These are phyloP conservation scores for Penaeus japonicus DNA, from an alignment of 1,140 invertebrate genomes.

Conservation along the genomic window DNA sequence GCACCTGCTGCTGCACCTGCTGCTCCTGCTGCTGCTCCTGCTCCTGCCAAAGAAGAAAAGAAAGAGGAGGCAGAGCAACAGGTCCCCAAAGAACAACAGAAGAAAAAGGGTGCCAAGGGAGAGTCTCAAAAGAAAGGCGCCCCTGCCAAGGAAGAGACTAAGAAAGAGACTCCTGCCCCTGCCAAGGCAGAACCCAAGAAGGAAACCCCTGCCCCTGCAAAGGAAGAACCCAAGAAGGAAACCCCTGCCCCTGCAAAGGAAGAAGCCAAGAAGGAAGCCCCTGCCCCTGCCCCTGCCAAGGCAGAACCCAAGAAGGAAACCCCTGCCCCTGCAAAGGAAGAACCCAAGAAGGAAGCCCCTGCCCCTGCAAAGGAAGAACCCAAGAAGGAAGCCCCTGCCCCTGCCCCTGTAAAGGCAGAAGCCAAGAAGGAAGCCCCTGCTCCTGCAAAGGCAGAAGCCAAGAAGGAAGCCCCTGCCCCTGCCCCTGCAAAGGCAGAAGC, in stretches of 20 bases:
- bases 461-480: neutral
- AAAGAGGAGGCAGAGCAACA: conserved; percentile 57
- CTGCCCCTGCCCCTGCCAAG: neutral
- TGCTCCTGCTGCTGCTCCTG: neutral
- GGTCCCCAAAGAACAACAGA: neutral
- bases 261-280: neutral
- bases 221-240: neutral
- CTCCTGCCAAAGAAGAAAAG: conserved; percentile 6
- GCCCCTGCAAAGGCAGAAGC: neutral
- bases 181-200: neutral
- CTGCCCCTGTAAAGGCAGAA: neutral
- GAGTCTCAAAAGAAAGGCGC: neutral
- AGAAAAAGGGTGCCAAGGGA: neutral
- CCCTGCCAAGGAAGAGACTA: neutral
- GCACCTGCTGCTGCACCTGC: conserved; percentile 1
- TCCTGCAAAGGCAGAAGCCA: neutral
- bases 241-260: too few species aligned
- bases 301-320: too few species aligned
- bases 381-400: neutral
- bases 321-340: neutral
- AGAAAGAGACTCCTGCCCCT: neutral
- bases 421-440: neutral
- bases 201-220: neutral
- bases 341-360: neutral
- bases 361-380: neutral